Conservation (phyloP, 2,797 vertebrate genomes). For the Eulemur mongoz region DNA sequence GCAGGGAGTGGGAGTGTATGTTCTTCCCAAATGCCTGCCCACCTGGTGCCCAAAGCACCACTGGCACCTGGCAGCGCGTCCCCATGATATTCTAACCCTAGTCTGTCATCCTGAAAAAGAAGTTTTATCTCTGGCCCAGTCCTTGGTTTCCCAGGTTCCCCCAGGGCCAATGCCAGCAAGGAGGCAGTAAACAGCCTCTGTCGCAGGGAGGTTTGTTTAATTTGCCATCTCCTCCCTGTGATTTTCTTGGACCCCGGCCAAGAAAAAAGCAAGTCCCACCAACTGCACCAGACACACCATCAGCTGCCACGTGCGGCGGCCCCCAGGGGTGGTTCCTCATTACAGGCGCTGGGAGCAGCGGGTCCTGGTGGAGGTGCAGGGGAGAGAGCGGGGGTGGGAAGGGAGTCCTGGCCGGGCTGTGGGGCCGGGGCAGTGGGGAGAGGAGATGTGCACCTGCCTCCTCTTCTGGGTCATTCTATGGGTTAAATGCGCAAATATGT, state of each 20-base stretch:
- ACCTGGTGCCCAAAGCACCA: neutral
- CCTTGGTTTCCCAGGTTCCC: constrained; percentile 59
- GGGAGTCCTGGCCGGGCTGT: neutral
- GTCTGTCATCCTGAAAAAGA: constrained; percentile 45
- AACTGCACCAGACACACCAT: constrained; percentile 48
- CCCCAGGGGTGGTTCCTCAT: constrained; percentile 74
- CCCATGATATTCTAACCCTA: neutral
- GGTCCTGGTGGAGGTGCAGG: constrained; percentile 26
- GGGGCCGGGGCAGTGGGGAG: neutral
- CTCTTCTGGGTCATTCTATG: neutral
- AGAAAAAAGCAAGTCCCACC: constrained; percentile 35
- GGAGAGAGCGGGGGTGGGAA: neutral
- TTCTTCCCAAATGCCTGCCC: constrained; percentile 1
- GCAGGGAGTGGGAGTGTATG: neutral
- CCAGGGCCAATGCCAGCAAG: constrained; percentile 30
- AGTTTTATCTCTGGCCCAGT: constrained; percentile 48
- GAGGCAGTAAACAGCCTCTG: constrained; percentile 32
- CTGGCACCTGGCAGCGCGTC: neutral
- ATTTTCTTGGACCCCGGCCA: constrained; percentile 76
- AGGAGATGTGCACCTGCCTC: neutral
- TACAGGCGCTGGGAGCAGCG: constrained; percentile 62
- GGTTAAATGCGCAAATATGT: neutral
- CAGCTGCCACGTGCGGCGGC: constrained; percentile 61
- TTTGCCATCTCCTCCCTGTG: constrained; percentile 10
- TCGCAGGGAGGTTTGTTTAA: constrained; percentile 42